Base-by-base conservation (phyloP, 2,797 vertebrate genomes). In the Clamator glandarius region DNA sequence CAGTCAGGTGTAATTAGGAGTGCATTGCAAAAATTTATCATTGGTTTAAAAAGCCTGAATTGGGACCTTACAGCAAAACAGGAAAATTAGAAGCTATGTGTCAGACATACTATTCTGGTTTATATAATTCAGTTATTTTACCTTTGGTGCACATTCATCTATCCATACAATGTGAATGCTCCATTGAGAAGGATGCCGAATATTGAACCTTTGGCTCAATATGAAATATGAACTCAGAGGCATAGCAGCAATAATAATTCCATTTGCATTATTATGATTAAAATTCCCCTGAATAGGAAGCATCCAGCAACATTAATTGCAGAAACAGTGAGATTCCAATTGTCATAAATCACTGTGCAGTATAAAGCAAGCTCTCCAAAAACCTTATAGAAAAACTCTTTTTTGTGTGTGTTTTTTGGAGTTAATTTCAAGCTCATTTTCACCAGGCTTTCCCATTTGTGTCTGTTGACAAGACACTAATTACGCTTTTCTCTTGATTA, bases 1-100 rank as follows among this genome's bases (percentile, higher is more conserved):
- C 66, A 88, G 86, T 77, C 85, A 91, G 87, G 90, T 96, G 95
- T 94, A 98, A 98, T 98, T 98, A 98, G 96, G 85, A 95, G 93
- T 63, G 81, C 79, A 95, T 95, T 87, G 92, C 84, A 95, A 93
- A 94, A 95, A 98, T 96, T 97, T 97, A 97, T 97, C 97, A 95
- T 93, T 96, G 81, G 86, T 90, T 97, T 96, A 80, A 97, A 95
- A 97, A 96, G 90, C 84, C 81, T 90, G 79, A 97, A 96, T 86
- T 91, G 85, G n/a, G 72, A 95, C 72, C 73, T 96, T 93, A 68
- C 48, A 93, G 75, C 46, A 64, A 88, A 96, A 96, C 87, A 79
- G 83, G 62, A 82, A 95, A 96, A 95, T 50, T 78, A 82, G 86
- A 91, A 90, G 58, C 87, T 88, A 41, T 82, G 93, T 95, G 68